Evolutionary conservation across 2,888 invertebrate genomes (phyloP).

Genomic region (Venusia cambrica): DNA sequence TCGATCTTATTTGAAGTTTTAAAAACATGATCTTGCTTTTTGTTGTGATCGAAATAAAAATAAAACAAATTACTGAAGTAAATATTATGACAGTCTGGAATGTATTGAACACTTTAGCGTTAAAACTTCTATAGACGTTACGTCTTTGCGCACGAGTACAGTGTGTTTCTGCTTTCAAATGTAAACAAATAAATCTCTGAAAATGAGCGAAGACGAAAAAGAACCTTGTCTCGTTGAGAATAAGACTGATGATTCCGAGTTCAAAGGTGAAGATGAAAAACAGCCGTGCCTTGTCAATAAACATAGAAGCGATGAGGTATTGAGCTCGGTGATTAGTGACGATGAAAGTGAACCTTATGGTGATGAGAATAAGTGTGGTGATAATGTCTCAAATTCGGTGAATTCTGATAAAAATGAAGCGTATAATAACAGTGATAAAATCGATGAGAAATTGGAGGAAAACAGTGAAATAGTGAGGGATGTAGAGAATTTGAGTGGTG

Average conservation of each 20-base stretch:
- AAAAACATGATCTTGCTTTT: no score
- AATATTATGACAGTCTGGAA: no score
- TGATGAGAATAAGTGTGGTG: conserved; percentile 1
- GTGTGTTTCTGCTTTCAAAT: no score
- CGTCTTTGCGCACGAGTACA: no score
- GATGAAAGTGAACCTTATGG: conserved; percentile 13
- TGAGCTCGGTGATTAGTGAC: conserved; percentile 14
- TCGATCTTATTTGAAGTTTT: no score
- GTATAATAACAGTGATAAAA: conserved; percentile 13
- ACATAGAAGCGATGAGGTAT: conserved; percentile 25
- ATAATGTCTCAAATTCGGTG: conserved; percentile 1
- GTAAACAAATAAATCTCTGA: conserved; percentile 30
- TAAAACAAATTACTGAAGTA: no score
- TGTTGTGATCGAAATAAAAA: no score
- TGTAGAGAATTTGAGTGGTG: conserved; percentile 28
- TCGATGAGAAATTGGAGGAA: conserved; percentile 10
- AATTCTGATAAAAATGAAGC: conserved; percentile 11
- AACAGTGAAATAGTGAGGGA: conserved; percentile 24
- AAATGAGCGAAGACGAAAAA: conserved; percentile 58
- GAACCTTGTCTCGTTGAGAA: conserved; percentile 36
- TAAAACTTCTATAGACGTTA: no score
- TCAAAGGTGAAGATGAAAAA: conserved; percentile 30
- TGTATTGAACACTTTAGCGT: no score
- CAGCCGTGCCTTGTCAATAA: conserved; percentile 33
- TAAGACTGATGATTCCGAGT: conserved; percentile 26